Percentiles rank a stretch among this genome's conserved stretches.
Conservation (phyloP, 35 echinoderm and acorn worm species). For the Eucidaris tribuloides region DNA sequence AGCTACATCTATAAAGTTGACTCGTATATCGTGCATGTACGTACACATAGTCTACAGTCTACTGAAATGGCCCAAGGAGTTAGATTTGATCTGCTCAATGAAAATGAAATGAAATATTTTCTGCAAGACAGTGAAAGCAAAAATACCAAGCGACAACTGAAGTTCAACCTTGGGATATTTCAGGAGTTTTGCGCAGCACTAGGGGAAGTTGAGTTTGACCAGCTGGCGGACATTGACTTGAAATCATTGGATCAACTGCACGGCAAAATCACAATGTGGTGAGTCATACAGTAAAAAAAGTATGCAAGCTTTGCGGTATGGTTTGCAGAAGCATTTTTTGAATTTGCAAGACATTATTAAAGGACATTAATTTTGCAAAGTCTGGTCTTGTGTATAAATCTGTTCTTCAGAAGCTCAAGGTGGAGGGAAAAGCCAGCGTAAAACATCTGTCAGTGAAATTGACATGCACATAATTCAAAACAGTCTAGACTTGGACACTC, state of each 20-base stretch:
- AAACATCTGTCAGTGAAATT: neutral
- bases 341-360: neutral
- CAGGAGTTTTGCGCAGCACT: neutral
- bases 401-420: neutral
- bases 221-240: neutral
- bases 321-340: slow-evolving; percentile 21
- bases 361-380: neutral
- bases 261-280: neutral
- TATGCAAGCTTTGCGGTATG: slow-evolving; percentile 5
- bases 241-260: neutral
- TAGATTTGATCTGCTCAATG: too few species aligned
- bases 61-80: too few species aligned
- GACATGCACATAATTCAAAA: slow-evolving; percentile 18
- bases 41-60: too few species aligned
- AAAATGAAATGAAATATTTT: too few species aligned
- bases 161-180: neutral
- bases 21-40: too few species aligned
- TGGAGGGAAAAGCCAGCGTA: slow-evolving; percentile 7
- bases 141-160: slow-evolving; percentile 1
- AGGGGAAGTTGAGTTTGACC: neutral
- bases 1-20: too few species aligned
- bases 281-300: slow-evolving; percentile 20
- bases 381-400: neutral
- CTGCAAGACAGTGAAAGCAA: neutral
- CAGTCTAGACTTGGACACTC: neutral